A percentile compares a stretch with the other conserved stretches of the same genome.
Evolutionary conservation across 2,888 invertebrate genomes (phyloP).

Genomic region (Dryomyza anilis): DNA sequence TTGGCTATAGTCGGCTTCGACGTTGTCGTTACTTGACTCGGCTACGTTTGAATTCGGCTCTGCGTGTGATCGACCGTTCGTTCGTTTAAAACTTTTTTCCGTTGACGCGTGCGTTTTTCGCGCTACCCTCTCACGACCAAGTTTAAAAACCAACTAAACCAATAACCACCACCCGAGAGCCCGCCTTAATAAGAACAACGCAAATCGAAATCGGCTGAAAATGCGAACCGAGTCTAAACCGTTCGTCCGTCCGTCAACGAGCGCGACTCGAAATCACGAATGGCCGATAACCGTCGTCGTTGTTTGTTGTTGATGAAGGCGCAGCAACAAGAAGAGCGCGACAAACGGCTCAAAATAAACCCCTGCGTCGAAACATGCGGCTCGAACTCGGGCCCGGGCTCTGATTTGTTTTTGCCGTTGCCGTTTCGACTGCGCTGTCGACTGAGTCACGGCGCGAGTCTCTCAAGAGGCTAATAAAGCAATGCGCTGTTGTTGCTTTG

Average conservation of each 20-base stretch:
- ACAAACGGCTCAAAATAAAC: too few species aligned
- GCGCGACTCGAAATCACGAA: constrained; percentile 6
- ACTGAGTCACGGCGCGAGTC: not conserved
- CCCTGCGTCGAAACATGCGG: constrained; percentile 19
- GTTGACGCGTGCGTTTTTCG: constrained; percentile 18
- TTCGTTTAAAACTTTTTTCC: not conserved
- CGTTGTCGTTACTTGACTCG: not conserved
- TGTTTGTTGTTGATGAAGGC: not conserved
- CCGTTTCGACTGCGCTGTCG: not conserved
- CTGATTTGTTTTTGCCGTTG: constrained; percentile 12
- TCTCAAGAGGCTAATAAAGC: constrained; percentile 9
- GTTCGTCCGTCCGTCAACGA: not conserved
- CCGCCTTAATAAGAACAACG: constrained; percentile 34
- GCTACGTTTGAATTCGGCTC: not conserved
- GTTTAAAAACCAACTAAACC: constrained; percentile 59
- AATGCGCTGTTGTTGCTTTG: not conserved
- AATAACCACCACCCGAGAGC: constrained; percentile 51
- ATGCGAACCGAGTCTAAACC: constrained; percentile 14
- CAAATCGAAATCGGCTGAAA: constrained; percentile 23
- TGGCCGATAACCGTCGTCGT: not conserved
- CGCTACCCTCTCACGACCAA: constrained; percentile 60
- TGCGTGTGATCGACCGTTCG: not conserved
- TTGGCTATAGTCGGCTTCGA: constrained; percentile 3
- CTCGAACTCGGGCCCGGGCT: constrained; percentile 22
- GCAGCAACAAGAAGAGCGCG: not conserved